These are phyloP conservation scores for Ceramica pisi DNA, from an alignment of 2,888 invertebrate genomes.

Conservation along the genomic window DNA sequence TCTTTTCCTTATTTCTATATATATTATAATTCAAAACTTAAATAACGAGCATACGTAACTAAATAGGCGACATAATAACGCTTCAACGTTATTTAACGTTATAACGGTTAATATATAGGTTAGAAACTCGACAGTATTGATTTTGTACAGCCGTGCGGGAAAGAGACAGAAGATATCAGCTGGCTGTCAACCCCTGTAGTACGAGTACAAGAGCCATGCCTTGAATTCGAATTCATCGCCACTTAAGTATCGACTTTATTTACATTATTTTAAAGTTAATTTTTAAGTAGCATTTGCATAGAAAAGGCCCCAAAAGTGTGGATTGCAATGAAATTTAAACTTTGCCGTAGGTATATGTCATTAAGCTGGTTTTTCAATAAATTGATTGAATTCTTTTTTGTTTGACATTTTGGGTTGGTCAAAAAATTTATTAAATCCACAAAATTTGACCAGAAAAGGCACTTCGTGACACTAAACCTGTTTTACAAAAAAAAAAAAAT, in stretches of 20 bases:
- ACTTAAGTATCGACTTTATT: background rate
- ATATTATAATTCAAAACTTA: too few relatives aligned
- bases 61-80: background rate
- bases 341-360: background rate
- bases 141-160: slow-evolving; percentile 42
- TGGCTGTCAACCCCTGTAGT: slow-evolving; percentile 43
- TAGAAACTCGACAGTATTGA: slow-evolving; percentile 55
- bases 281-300: background rate
- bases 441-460: too few relatives aligned
- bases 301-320: background rate
- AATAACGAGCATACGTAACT: background rate
- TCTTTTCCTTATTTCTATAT: too few relatives aligned
- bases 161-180: slow-evolving; percentile 50
- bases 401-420: too few relatives aligned
- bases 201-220: slow-evolving; percentile 1
- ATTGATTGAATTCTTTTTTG: background rate
- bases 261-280: background rate
- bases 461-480: too few relatives aligned
- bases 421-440: too few relatives aligned
- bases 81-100: slow-evolving; percentile 5
- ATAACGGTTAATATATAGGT: slow-evolving; percentile 44
- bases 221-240: background rate
- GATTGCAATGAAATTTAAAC: background rate
- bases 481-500: too few relatives aligned
- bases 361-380: background rate